Evolutionary conservation across 2,797 vertebrate species (phyloP).

Genomic region (Chanos chanos): DNA sequence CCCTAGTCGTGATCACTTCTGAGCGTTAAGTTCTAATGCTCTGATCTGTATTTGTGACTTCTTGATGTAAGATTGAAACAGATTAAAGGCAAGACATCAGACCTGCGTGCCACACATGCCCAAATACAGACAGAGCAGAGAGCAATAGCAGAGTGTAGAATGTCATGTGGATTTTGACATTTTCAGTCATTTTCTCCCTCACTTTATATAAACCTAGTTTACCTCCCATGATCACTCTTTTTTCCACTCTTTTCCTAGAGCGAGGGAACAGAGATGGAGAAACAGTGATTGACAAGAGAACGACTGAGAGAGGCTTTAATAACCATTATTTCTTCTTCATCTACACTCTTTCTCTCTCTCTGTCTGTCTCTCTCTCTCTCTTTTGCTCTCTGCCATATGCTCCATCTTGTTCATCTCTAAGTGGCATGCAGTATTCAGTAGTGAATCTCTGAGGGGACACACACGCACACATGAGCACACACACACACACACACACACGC

Average conservation of each 20-base stretch:
- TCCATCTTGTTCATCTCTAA: constrained; percentile 65
- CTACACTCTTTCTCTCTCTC: constrained; percentile 20
- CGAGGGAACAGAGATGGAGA: constrained; percentile 39
- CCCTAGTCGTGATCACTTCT: too few species aligned
- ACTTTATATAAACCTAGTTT: too few species aligned
- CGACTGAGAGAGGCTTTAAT: constrained; percentile 40
- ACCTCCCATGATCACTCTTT: too few species aligned
- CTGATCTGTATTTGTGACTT: too few species aligned
- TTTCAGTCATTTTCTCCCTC: constrained; percentile 18
- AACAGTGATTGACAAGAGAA: constrained; percentile 13
- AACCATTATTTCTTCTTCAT: constrained; percentile 32
- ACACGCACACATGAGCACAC: constrained; percentile 30
- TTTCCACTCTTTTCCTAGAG: constrained; percentile 56
- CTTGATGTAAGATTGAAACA: too few species aligned
- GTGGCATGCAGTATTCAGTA: constrained; percentile 76
- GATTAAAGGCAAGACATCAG: too few species aligned
- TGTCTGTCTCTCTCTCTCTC: constrained; percentile 33
- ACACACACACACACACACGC: background rate
- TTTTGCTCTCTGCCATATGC: constrained; percentile 40
- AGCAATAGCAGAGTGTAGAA: too few species aligned
- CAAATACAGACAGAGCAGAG: too few species aligned
- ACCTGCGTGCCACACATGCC: too few species aligned
- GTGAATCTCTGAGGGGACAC: constrained; percentile 57
- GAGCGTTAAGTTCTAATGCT: too few species aligned
- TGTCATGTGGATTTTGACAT: too few species aligned